phyloP scores from a whole-genome alignment of 2,113 vertebrate genomes.

The Lycaon pictus region DNA sequence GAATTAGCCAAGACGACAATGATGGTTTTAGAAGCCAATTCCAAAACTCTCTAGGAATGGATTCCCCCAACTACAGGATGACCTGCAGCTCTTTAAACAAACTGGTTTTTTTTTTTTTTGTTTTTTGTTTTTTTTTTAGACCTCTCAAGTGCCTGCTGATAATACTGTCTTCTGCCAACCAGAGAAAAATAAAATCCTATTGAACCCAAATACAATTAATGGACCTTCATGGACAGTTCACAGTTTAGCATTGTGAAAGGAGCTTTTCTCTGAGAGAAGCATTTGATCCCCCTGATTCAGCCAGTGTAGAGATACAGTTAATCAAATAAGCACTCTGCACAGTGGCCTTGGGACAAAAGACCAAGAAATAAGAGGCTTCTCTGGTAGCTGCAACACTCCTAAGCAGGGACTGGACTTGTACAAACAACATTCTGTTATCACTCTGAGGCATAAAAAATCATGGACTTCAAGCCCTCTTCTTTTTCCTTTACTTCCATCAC shows the following conservation, averaged over 20 bases:
- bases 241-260: not conserved
- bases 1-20: not conserved
- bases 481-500: not conserved
- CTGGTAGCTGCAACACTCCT: not conserved
- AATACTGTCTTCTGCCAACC: not conserved
- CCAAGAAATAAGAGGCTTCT: not conserved
- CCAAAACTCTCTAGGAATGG: not conserved
- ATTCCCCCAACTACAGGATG: not conserved
- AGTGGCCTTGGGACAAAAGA: not conserved
- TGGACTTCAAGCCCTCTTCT: not conserved
- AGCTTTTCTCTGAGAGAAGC: not conserved
- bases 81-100: not conserved
- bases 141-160: not conserved
- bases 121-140: not conserved
- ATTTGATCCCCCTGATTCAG: not conserved
- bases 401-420: too few species aligned
- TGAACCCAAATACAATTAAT: not conserved
- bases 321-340: not conserved
- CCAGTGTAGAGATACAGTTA: not conserved
- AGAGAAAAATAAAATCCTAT: not conserved
- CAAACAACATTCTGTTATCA: not conserved
- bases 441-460: not conserved
- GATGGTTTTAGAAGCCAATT: constrained; percentile 55
- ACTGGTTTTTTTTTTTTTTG: not conserved
- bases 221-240: not conserved